phyloP scores from a whole-genome alignment of 1,140 invertebrate species.

The Rhynchophorus ferrugineus region DNA sequence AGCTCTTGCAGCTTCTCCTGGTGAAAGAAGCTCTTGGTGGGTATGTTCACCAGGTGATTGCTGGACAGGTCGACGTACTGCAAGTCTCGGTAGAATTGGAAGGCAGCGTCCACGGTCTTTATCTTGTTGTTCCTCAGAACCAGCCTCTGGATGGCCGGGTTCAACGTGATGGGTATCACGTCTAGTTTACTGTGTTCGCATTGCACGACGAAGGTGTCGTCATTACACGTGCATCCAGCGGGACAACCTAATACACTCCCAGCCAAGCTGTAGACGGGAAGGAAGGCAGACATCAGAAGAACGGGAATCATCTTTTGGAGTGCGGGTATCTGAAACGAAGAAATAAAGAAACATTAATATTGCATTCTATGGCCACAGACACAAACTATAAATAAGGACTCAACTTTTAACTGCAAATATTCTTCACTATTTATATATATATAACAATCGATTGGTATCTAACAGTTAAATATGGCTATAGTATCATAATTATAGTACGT shows the following conservation, averaged over 20 bases:
- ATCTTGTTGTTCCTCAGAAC: conserved; percentile 79
- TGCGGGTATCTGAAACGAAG: conserved; percentile 37
- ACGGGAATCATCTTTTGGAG: conserved; percentile 28
- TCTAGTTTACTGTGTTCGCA: conserved; percentile 79
- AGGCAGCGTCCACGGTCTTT: conserved; percentile 76
- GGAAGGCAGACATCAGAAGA: conserved; percentile 37
- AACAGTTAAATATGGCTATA: no score
- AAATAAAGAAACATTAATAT: conserved; percentile 10
- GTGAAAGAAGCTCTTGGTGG: conserved; percentile 65
- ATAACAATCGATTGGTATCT: no score
- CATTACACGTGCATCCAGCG: conserved; percentile 74
- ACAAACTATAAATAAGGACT: no score
- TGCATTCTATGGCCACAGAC: neutral
- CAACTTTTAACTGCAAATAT: no score
- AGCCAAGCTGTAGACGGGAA: conserved; percentile 35
- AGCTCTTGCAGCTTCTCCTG: conserved; percentile 75
- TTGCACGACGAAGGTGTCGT: conserved; percentile 78
- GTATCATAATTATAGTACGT: no score
- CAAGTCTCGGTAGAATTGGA: conserved; percentile 79
- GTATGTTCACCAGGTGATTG: conserved; percentile 74
- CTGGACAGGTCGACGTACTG: conserved; percentile 75
- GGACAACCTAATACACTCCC: conserved; percentile 53
- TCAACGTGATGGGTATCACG: conserved; percentile 83
- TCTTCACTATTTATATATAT: no score
- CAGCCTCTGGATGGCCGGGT: conserved; percentile 77